Percentiles rank a stretch among this genome's conserved stretches.
phyloP scores from a whole-genome alignment of 2,113 vertebrate species.

The Neomonachus schauinslandi region DNA sequence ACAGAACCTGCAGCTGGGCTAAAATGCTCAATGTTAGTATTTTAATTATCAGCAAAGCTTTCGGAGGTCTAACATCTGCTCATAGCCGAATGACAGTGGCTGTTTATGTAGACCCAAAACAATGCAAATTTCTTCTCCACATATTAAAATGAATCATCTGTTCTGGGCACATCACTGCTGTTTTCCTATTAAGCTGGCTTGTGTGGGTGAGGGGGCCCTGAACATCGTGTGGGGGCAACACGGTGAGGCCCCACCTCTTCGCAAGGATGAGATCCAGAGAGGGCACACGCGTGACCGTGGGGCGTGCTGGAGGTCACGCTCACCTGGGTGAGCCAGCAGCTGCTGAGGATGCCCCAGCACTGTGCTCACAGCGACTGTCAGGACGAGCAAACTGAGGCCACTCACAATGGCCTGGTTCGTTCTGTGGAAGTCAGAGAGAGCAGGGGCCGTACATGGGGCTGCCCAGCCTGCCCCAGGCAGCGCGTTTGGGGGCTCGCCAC shows the following conservation, averaged over 20 bases:
- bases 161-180: slow-evolving; percentile 51
- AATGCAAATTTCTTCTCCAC: slow-evolving; percentile 82
- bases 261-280: slow-evolving; percentile 80
- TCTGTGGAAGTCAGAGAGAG: accelerated
- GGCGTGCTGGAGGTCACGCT: slow-evolving; percentile 81
- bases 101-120: slow-evolving; percentile 85
- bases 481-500: background rate
- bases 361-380: slow-evolving; percentile 61
- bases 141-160: slow-evolving; percentile 80
- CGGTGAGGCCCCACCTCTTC: slow-evolving; percentile 78
- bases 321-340: slow-evolving; percentile 72
- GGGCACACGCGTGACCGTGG: slow-evolving; percentile 77
- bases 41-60: slow-evolving; percentile 90
- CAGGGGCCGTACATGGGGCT: background rate
- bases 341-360: slow-evolving; percentile 70
- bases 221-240: slow-evolving; percentile 71
- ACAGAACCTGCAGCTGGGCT: slow-evolving; percentile 90
- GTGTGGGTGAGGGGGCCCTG: slow-evolving; percentile 64
- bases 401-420: accelerated
- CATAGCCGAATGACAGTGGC: slow-evolving; percentile 87
- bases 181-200: slow-evolving; percentile 54
- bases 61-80: slow-evolving; percentile 90
- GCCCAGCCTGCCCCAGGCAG: background rate
- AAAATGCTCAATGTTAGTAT: slow-evolving; percentile 90
- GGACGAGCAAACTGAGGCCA: slow-evolving; percentile 23